Conservation (phyloP, 1,140 invertebrate genomes). For the Temnothorax longispinosus region DNA sequence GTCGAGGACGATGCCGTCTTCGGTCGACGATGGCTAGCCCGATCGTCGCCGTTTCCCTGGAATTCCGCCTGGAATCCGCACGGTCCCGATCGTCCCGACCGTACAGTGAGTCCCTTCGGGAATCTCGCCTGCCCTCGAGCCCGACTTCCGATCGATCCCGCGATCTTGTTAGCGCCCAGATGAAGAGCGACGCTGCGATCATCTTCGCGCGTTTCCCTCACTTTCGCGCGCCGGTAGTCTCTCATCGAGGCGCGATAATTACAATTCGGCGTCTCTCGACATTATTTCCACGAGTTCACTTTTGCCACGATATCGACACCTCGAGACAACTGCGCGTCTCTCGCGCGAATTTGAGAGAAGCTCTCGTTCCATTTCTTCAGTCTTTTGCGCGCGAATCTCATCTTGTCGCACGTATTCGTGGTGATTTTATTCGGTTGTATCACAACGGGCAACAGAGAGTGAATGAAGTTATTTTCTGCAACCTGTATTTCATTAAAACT, state of each 20-base stretch:
- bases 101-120: constrained; percentile 40
- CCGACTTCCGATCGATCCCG: constrained; percentile 40
- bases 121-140: constrained; percentile 29
- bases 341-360: background rate
- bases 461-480: background rate
- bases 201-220: constrained; percentile 68
- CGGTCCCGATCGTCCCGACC: constrained; percentile 61
- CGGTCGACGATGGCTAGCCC: constrained; percentile 70
- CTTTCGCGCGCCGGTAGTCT: background rate
- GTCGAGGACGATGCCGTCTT: constrained; percentile 73
- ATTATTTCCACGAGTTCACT: background rate
- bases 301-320: background rate
- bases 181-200: constrained; percentile 79
- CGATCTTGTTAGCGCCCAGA: constrained; percentile 74
- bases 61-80: constrained; percentile 75
- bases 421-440: background rate
- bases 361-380: background rate
- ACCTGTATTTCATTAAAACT: constrained; percentile 24
- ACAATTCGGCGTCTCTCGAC: background rate
- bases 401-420: constrained; percentile 19
- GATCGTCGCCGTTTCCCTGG: constrained; percentile 72
- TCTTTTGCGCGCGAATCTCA: constrained; percentile 12
- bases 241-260: constrained; percentile 38
- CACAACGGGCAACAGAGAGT: background rate
- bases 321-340: background rate